Percentiles rank a stretch among this genome's conserved stretches.
These are phyloP conservation scores for Dolichallabes microphthalmus DNA, from an alignment of 2,113 vertebrate genomes.

Conservation along the genomic window DNA sequence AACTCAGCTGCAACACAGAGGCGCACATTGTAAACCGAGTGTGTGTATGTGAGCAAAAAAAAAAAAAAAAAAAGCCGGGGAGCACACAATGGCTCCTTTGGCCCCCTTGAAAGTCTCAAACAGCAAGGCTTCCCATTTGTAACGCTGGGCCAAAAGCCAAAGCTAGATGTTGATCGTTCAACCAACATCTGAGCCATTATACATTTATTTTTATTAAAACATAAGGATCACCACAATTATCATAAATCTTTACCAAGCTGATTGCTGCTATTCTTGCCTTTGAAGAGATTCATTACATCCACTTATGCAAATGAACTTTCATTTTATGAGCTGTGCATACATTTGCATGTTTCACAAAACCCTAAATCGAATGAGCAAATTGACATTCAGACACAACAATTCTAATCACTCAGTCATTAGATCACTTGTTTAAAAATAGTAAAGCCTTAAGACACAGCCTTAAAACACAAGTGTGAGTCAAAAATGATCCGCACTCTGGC, in stretches of 20 bases:
- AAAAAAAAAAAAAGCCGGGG: background rate
- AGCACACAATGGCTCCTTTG: constrained; percentile 22
- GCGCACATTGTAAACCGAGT: constrained; percentile 51
- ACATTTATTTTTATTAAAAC: background rate
- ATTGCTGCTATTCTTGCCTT: background rate
- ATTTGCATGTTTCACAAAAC: background rate
- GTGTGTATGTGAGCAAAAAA: background rate
- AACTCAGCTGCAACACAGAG: constrained; percentile 82
- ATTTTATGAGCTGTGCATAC: background rate
- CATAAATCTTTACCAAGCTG: too few relatives aligned
- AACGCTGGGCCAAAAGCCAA: background rate
- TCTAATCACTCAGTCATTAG: background rate
- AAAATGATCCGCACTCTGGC: too few relatives aligned
- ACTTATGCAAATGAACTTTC: background rate
- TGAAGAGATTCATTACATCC: background rate
- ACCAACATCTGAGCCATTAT: background rate
- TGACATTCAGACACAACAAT: background rate
- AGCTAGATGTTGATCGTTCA: background rate
- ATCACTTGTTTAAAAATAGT: background rate
- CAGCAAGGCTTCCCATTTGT: background rate
- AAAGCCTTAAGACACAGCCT: background rate
- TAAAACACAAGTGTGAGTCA: too few relatives aligned
- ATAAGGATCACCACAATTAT: too few relatives aligned
- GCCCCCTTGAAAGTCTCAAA: background rate
- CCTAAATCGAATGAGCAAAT: background rate